These are phyloP conservation scores for Tenthredo amoena DNA, from an alignment of 2,888 invertebrate genomes.

Conservation along the genomic window DNA sequence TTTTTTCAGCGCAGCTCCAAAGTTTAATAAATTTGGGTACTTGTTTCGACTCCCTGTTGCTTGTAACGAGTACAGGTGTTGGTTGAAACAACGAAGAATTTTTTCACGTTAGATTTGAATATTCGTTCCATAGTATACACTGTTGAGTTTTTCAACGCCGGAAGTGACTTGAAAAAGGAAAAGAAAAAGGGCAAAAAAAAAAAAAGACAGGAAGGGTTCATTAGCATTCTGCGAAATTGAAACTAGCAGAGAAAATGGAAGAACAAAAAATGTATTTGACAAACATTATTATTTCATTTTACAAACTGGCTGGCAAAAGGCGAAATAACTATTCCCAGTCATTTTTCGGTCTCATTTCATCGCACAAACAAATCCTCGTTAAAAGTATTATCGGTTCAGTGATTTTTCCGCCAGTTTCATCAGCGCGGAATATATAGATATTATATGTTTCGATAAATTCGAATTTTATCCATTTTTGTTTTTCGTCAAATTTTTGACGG, in stretches of 20 bases:
- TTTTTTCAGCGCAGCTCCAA: background rate
- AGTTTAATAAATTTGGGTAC: background rate
- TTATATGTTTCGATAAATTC: background rate
- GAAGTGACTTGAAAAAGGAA: background rate
- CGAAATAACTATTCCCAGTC: background rate
- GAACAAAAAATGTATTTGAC: background rate
- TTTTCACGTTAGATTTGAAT: background rate
- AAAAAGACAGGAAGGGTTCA: background rate
- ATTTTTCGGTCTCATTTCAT: background rate
- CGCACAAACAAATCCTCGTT: slow-evolving; percentile 18
- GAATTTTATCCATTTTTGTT: background rate
- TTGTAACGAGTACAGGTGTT: background rate
- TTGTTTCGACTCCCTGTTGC: background rate
- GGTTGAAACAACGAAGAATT: background rate
- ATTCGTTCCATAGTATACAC: background rate
- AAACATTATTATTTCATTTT: background rate
- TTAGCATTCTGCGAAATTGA: background rate
- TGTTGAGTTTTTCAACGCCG: background rate
- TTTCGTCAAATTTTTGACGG: background rate
- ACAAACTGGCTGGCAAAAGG: background rate
- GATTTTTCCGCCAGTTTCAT: slow-evolving; percentile 13
- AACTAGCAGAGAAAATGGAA: background rate
- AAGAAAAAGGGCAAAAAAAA: background rate
- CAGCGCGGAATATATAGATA: background rate
- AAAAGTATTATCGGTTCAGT: slow-evolving; percentile 17